Evolutionary conservation across 2,797 vertebrate genomes (phyloP).

Genomic region (Urosaurus nigricauda): DNA sequence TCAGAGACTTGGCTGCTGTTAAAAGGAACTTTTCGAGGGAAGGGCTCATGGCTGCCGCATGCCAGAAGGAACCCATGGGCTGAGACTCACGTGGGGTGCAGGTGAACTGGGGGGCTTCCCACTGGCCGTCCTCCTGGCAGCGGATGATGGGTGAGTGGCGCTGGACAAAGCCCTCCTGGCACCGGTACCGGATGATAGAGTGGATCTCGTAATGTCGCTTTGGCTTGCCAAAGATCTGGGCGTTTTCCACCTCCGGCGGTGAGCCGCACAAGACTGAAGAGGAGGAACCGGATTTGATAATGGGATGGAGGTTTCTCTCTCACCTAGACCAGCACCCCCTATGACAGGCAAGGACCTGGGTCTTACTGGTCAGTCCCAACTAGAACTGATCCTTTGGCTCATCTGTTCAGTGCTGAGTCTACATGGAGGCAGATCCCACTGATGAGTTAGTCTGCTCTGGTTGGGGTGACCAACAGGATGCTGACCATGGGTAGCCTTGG

Average conservation of each 20-base stretch:
- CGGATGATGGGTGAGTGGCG: slow-evolving; percentile 86
- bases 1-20: no score
- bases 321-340: background rate
- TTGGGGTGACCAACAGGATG: no score
- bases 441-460: no score
- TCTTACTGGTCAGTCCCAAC: no score
- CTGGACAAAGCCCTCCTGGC: slow-evolving; percentile 84
- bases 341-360: no score
- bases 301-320: background rate
- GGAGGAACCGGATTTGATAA: background rate
- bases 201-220: slow-evolving; percentile 84
- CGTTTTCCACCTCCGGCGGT: slow-evolving; percentile 82
- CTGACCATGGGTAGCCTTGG: no score
- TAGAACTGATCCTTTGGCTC: no score
- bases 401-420: no score
- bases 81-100: slow-evolving; percentile 68
- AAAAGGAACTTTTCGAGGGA: no score
- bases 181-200: slow-evolving; percentile 86
- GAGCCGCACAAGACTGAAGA: slow-evolving; percentile 87
- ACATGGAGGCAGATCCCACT: no score
- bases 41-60: background rate
- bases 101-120: slow-evolving; percentile 87
- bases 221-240: slow-evolving; percentile 85
- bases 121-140: slow-evolving; percentile 86
- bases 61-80: no score